These are phyloP conservation scores for Lemur catta DNA, from an alignment of 2,797 vertebrate genomes.

Conservation along the genomic window DNA sequence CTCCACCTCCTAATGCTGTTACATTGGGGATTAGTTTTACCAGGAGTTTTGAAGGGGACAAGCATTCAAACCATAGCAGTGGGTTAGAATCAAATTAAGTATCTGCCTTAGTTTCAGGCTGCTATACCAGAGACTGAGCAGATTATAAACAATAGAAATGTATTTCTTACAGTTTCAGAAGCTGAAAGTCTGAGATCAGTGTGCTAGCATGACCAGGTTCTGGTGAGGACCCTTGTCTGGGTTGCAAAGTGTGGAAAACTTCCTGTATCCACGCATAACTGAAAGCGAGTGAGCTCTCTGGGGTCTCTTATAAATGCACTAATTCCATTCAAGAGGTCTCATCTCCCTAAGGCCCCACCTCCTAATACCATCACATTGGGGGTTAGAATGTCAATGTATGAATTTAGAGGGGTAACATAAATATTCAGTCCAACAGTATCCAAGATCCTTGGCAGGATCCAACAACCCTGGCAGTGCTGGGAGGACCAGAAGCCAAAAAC, in stretches of 20 bases:
- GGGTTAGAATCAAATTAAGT: background rate
- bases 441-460: background rate
- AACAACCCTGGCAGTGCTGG: background rate
- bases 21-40: background rate
- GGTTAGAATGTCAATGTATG: background rate
- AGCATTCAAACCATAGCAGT: background rate
- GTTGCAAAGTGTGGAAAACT: background rate
- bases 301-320: background rate
- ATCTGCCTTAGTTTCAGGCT: background rate
- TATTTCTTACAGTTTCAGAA: background rate
- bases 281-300: rapidly evolving
- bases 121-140: background rate
- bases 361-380: background rate
- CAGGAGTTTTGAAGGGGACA: background rate
- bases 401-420: background rate
- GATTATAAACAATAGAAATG: background rate
- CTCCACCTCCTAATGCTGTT: background rate
- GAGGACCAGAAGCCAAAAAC: background rate
- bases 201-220: background rate
- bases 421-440: background rate
- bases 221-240: background rate
- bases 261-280: background rate
- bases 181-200: background rate
- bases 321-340: background rate
- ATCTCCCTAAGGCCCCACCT: background rate